Evolutionary conservation across 1,140 invertebrate genomes (phyloP), one percentile per base, ranked within the genome.

Genomic region (Nomia melanderi): DNA sequence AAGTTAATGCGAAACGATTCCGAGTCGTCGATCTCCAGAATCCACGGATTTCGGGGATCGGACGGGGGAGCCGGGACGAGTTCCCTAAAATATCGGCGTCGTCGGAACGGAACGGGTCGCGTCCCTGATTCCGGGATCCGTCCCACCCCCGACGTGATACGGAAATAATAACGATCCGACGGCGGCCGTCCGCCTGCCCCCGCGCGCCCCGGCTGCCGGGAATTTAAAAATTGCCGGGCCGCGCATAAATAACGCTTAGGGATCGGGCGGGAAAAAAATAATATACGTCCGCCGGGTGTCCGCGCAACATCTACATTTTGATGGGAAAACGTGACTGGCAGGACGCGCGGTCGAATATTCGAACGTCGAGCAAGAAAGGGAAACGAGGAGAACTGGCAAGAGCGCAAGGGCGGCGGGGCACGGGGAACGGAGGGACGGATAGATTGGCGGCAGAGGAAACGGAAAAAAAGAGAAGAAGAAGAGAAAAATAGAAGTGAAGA

Each of bases 321-420:
- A 74, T 54, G 70, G 50, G 70, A 78, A 80, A 80, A 80, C 78
- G 75, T 80, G 75, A 80, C 78, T 78, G 57, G 57, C 77, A 57
- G 57, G 39, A 44, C 53, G 53, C 53, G 44, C 11, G 53, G n/a
- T n/a, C 1, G 25, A 29, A 56, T 56, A 56, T 56, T 56, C 9
- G 53, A n/a, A 27, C 53, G 53, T 25, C 4, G 2, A 9, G 25
- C 5, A 56, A 56, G 12, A 56, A 27, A 17, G 41, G 14, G n/a
- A 54, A 54, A 54, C 50, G 50, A n/a, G n/a, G n/a, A n/a, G 36
- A 39, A 39, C 36, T 17, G 11, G 2, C 3, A 23, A 2, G 9
- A 25, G 9, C 8, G 23, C 11, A 9, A 11, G 0, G n/a, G 9
- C 2, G 50, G 1, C 23, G 5, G 25, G 14, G 27, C n/a, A n/a